These are phyloP conservation scores for Nasonia longicornis DNA, from an alignment of 1,140 invertebrate genomes.

Conservation along the genomic window DNA sequence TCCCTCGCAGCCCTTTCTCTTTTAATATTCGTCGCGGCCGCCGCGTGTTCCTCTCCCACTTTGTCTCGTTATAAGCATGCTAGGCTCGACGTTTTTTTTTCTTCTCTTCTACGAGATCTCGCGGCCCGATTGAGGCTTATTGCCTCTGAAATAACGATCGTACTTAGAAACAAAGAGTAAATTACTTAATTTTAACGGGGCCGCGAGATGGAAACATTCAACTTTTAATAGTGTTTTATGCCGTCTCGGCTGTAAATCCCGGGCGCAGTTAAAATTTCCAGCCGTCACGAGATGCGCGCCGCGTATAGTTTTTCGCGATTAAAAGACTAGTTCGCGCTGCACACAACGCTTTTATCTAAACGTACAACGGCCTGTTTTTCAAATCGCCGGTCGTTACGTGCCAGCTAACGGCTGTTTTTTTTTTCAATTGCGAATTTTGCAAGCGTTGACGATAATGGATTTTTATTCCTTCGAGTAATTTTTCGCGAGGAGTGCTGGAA, in stretches of 20 bases:
- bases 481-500: not conserved
- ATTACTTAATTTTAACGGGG: constrained; percentile 15
- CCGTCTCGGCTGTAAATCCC: not conserved
- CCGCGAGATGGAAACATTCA: not conserved
- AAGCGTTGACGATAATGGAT: not conserved
- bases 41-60: not conserved
- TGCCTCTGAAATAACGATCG: constrained; percentile 9
- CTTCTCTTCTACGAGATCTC: not conserved
- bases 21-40: not conserved
- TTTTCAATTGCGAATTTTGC: not conserved
- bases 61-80: not conserved
- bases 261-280: not conserved
- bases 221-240: constrained; percentile 18
- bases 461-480: not conserved
- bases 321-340: not conserved
- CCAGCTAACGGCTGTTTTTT: not conserved
- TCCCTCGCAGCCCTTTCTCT: not conserved
- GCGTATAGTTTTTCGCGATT: not conserved
- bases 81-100: not conserved
- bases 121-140: not conserved
- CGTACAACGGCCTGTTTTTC: not conserved
- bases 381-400: not conserved
- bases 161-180: constrained; percentile 18
- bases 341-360: not conserved
- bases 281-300: not conserved